Percentiles rank a stretch among this genome's conserved stretches.
Conservation (phyloP, 2,888 invertebrate species). For the Cryptocephalus primarius region DNA sequence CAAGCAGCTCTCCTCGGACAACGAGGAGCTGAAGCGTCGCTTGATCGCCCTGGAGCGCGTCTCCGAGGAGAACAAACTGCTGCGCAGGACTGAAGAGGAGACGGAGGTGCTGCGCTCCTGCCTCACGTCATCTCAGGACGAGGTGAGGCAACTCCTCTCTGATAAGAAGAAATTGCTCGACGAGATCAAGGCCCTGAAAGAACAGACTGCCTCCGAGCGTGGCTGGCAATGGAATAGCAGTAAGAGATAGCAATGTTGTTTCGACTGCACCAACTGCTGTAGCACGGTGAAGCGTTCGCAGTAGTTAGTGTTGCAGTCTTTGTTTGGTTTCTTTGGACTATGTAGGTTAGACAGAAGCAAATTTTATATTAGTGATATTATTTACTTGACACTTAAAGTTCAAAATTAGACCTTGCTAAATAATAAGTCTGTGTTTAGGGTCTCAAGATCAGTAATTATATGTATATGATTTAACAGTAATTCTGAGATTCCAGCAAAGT, state of each 20-base stretch:
- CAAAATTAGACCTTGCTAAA: too few species aligned
- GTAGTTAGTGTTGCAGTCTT: slow-evolving; percentile 11
- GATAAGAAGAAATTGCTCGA: slow-evolving; percentile 67
- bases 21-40: slow-evolving; percentile 52
- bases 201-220: slow-evolving; percentile 31
- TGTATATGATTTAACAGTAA: too few species aligned
- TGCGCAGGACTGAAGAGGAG: slow-evolving; percentile 45
- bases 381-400: too few species aligned
- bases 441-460: too few species aligned
- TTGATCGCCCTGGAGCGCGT: slow-evolving; percentile 47
- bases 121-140: slow-evolving; percentile 61
- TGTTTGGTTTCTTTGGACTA: too few species aligned
- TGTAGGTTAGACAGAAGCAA: too few species aligned
- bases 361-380: too few species aligned
- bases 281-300: slow-evolving; percentile 17
- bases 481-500: too few species aligned
- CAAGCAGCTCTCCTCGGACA: slow-evolving; percentile 47
- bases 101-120: slow-evolving; percentile 48
- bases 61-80: slow-evolving; percentile 47
- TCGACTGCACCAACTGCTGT: slow-evolving; percentile 59
- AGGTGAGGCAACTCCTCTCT: slow-evolving; percentile 56
- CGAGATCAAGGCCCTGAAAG: slow-evolving; percentile 57
- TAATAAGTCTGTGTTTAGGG: too few species aligned
- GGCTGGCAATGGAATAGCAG: slow-evolving; percentile 40
- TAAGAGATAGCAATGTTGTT: slow-evolving; percentile 61